A percentile compares a stretch with the other conserved stretches of the same genome.
Evolutionary conservation across 2,113 vertebrate genomes (phyloP).

Genomic region (Oplegnathus fasciatus): DNA sequence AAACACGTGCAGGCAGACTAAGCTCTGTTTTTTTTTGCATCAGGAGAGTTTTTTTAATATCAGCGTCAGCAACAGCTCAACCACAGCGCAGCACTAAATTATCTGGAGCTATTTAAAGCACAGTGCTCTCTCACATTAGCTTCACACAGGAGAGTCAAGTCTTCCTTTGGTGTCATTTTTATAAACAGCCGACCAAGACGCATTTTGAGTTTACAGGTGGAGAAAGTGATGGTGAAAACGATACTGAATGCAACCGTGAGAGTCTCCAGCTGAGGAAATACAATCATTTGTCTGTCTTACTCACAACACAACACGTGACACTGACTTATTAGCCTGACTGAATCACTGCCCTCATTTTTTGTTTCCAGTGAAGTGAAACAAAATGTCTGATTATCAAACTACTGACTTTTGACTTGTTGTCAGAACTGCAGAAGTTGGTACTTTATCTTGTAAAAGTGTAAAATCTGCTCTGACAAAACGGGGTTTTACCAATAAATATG

Average conservation of each 20-base stretch:
- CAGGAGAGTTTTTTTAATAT: slow-evolving; percentile 22
- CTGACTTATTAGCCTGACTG: background rate
- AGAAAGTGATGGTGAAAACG: background rate
- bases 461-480: background rate
- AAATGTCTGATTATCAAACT: background rate
- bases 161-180: background rate
- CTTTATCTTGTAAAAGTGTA: background rate
- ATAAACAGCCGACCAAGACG: background rate
- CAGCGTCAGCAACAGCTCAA: background rate
- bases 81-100: background rate
- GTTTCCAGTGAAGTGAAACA: too few relatives aligned
- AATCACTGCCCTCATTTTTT: background rate
- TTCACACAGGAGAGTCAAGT: background rate
- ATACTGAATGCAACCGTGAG: background rate
- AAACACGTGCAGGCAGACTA: background rate
- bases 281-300: background rate
- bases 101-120: slow-evolving; percentile 5
- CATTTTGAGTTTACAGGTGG: background rate
- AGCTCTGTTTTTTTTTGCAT: background rate
- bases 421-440: background rate
- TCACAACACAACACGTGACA: background rate
- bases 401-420: too few relatives aligned
- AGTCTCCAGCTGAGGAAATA: background rate
- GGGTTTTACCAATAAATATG: background rate
- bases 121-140: background rate